Evolutionary conservation across 1,140 invertebrate species (phyloP).

Genomic region (Drosophila sechellia): DNA sequence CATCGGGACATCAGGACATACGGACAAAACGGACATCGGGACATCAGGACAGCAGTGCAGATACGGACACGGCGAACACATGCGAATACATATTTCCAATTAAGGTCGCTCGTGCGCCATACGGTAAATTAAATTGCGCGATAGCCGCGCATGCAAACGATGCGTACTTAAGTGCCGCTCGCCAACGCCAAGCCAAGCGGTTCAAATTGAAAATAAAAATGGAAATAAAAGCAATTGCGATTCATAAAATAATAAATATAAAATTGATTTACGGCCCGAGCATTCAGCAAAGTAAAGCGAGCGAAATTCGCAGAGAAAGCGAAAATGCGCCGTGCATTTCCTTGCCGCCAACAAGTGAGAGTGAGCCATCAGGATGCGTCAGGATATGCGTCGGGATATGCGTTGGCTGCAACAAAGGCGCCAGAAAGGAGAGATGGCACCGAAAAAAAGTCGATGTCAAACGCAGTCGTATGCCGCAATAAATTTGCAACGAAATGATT

Average conservation of each 20-base stretch:
- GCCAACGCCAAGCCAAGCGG: slow-evolving; percentile 25
- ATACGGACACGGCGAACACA: slow-evolving; percentile 16
- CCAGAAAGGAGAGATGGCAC: slow-evolving; percentile 3
- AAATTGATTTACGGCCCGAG: slow-evolving; percentile 79
- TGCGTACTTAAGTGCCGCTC: slow-evolving; percentile 67
- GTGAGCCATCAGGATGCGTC: slow-evolving; percentile 39
- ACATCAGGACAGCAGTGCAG: neutral
- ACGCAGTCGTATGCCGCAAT: slow-evolving; percentile 60
- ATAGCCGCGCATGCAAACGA: slow-evolving; percentile 64
- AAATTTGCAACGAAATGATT: slow-evolving; percentile 70
- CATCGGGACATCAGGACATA: neutral
- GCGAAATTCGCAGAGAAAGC: slow-evolving; percentile 43
- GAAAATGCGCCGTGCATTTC: slow-evolving; percentile 62
- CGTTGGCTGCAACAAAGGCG: slow-evolving; percentile 20
- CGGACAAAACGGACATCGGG: neutral
- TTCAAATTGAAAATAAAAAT: slow-evolving; percentile 65
- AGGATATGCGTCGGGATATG: slow-evolving; percentile 10
- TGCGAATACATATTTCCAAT: slow-evolving; percentile 46
- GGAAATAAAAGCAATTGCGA: slow-evolving; percentile 69
- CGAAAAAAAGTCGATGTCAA: slow-evolving; percentile 65
- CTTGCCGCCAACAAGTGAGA: slow-evolving; percentile 56
- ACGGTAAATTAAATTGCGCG: slow-evolving; percentile 78
- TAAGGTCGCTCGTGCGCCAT: slow-evolving; percentile 47
- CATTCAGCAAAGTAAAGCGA: slow-evolving; percentile 24
- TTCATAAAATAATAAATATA: slow-evolving; percentile 83